Evolutionary conservation across 2,797 vertebrate species (phyloP).

Genomic region (Sebastes glaucus): DNA sequence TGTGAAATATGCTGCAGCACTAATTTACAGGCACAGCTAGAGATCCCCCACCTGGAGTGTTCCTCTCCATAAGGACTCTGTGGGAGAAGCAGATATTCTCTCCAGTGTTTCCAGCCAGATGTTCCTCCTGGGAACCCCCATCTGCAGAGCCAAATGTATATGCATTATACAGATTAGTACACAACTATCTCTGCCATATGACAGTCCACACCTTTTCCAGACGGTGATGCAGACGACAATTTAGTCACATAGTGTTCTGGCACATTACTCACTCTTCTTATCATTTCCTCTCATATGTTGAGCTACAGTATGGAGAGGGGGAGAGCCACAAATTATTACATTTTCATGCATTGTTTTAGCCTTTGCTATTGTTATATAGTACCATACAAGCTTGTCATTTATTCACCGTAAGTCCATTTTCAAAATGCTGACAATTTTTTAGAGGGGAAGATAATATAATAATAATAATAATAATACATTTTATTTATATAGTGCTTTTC

Average conservation of each 20-base stretch:
- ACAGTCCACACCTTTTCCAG: background rate
- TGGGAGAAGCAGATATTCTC: conserved; percentile 5
- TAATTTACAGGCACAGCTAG: background rate
- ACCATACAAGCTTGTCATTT: background rate
- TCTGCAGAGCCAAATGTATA: conserved; percentile 8
- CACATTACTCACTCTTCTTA: background rate
- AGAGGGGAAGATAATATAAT: no score
- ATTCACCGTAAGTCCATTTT: no score
- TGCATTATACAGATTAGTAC: background rate
- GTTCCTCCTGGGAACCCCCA: background rate
- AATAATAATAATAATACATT: no score
- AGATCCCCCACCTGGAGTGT: conserved; percentile 37
- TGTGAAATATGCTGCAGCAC: background rate
- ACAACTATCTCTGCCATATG: background rate
- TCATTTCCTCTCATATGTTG: background rate
- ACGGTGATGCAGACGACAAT: background rate
- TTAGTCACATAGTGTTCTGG: background rate
- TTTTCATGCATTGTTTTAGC: background rate
- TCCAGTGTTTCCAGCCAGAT: conserved; percentile 39
- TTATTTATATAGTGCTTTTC: no score
- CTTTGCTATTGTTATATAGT: background rate
- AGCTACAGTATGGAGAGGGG: background rate
- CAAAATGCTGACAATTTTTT: no score
- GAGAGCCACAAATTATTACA: background rate
- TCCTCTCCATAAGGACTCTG: conserved; percentile 33